Percentiles rank a stretch among this genome's conserved stretches.
These are phyloP conservation scores for Pandemis corylana DNA, from an alignment of 2,888 invertebrate genomes.

Conservation along the genomic window DNA sequence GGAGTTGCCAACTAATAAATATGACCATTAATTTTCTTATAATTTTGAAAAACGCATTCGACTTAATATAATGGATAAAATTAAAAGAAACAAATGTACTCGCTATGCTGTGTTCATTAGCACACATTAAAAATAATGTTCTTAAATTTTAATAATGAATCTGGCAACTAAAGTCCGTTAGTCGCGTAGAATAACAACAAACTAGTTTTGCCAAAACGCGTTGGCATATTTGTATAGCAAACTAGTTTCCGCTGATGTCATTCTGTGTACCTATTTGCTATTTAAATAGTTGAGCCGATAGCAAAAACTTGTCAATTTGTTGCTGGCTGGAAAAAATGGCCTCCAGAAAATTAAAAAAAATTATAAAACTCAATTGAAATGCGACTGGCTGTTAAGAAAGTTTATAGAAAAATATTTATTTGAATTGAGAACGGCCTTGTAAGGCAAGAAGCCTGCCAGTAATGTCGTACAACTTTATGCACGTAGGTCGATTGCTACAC, in stretches of 20 bases:
- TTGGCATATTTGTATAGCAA: conserved; percentile 36
- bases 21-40: not conserved
- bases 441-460: not conserved
- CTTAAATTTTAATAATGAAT: not conserved
- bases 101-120: not conserved
- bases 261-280: conserved; percentile 43
- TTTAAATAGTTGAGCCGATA: conserved; percentile 11
- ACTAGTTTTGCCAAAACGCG: conserved; percentile 56
- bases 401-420: not conserved
- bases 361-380: not conserved
- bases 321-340: not conserved
- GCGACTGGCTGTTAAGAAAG: not conserved
- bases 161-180: conserved; percentile 13
- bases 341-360: not conserved
- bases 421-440: not conserved
- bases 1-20: too few species aligned
- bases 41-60: not conserved
- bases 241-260: conserved; percentile 56
- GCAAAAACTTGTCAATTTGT: conserved; percentile 33
- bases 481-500: too few species aligned
- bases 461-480: too few species aligned
- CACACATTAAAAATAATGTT: not conserved
- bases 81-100: not conserved
- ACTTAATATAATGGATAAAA: not conserved
- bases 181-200: conserved; percentile 18